phyloP scores from a whole-genome alignment of 1,140 invertebrate species.

The Oscheius sp. region DNA sequence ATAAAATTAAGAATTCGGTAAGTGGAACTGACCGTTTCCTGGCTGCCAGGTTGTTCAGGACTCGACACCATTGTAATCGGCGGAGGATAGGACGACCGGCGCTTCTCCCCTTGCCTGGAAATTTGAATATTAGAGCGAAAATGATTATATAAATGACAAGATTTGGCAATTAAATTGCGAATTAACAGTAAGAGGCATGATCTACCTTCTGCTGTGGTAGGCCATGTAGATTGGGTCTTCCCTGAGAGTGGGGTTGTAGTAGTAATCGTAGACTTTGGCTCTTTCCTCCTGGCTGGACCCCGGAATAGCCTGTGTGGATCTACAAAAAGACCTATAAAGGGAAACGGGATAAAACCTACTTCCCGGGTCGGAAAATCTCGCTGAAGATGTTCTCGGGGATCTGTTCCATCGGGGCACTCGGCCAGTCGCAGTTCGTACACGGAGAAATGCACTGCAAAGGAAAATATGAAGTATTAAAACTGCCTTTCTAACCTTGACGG shows the following conservation, averaged over 20 bases:
- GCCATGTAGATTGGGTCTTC: background rate
- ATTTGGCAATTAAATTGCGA: no score
- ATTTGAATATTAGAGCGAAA: no score
- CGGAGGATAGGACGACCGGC: background rate
- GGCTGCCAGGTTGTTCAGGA: conserved; percentile 4
- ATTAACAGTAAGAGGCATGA: no score
- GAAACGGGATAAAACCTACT: background rate
- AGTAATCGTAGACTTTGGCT: background rate
- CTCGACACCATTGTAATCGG: background rate
- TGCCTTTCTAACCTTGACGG: background rate
- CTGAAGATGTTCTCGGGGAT: background rate
- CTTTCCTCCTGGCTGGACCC: background rate
- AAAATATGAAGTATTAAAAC: background rate
- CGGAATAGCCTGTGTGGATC: background rate
- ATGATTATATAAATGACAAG: no score
- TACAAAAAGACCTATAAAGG: background rate
- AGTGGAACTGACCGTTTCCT: background rate
- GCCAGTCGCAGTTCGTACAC: background rate
- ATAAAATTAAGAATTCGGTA: background rate
- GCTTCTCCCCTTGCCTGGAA: background rate
- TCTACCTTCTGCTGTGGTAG: conserved; percentile 1
- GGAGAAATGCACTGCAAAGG: conserved; percentile 1
- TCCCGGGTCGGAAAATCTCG: background rate
- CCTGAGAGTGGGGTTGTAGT: conserved; percentile 4
- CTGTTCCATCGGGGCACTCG: background rate